These are phyloP conservation scores for Dendrocopos noguchii DNA, from an alignment of 2,113 vertebrate species.

Conservation along the genomic window DNA sequence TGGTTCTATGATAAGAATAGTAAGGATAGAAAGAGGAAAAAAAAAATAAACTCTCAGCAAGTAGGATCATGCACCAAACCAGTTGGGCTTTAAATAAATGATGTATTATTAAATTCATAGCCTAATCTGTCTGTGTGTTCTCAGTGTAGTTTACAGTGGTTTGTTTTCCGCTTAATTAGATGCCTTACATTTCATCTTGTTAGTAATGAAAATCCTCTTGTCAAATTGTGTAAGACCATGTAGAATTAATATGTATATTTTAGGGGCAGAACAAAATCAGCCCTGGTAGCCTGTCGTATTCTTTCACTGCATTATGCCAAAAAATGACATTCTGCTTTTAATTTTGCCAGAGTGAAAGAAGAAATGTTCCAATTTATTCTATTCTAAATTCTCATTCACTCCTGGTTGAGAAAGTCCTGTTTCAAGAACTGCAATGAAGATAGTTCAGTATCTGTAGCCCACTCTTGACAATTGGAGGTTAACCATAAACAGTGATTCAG, in stretches of 20 bases:
- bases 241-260: slow-evolving; percentile 33
- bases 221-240: slow-evolving; percentile 40
- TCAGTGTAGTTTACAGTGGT: slow-evolving; percentile 40
- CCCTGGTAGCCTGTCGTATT: not conserved
- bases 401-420: not conserved
- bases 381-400: not conserved
- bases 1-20: not conserved
- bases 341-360: not conserved
- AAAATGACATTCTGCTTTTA: not conserved
- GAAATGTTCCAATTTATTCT: not conserved
- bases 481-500: not conserved
- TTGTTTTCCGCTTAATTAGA: slow-evolving; percentile 68
- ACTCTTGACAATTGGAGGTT: not conserved
- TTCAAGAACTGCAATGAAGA: not conserved
- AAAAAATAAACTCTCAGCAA: slow-evolving; percentile 25
- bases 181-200: slow-evolving; percentile 53
- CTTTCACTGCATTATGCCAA: not conserved
- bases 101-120: slow-evolving; percentile 54
- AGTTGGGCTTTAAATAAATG: slow-evolving; percentile 40
- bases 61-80: slow-evolving; percentile 24
- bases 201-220: slow-evolving; percentile 65
- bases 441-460: not conserved
- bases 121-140: slow-evolving; percentile 51
- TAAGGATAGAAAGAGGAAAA: not conserved
- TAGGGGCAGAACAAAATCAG: slow-evolving; percentile 5